Base-by-base conservation (phyloP, 2,113 vertebrate genomes). In the Amblyornis subalaris region DNA sequence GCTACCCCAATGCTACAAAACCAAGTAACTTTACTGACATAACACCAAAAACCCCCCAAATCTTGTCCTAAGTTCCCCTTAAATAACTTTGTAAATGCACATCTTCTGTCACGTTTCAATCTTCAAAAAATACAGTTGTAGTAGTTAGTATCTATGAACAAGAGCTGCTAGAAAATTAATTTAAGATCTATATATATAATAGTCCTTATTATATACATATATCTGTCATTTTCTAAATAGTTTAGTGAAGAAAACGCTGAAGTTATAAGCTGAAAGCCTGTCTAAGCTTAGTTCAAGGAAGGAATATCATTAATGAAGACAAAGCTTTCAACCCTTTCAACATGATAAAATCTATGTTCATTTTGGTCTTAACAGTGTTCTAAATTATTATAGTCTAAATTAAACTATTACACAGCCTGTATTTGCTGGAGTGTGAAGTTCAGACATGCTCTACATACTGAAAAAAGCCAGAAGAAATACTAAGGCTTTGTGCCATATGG, bases 381-480 rank as follows among this genome's bases (percentile, higher is more conserved):
- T 74, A 44, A 73, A 76, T 82, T 88, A 73, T 62, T 69, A 42
- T 65, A 76, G 16, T 69, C 62, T 80, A 85, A 93, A 91, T 76
- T 70, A 88, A 92, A 57, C 61, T 54, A 51, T 88, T 93, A 67
- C 26, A 81, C 70, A 93, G 57, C 40, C 65, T 84, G 72, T 38
- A 60, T 74, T 83, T 94, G 45, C 66, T 81, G 61, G n/a, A 93
- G 28, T 85, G 90, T 88, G 74, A 93, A 55, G 61, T 83, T 86
- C 73, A 93, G 90, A 90, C 69, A 93, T 94, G 90, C 88, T 94
- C 92, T 93, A 76, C 28, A 94, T 94, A 93, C 90, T 55, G 54
- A 73, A 92, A 86, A 91, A 91, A 74, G 60, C 72, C 55, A 84
- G 92, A 90, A 95, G 83, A 90, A 69, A 93, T 80, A 64, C 42